phyloP scores from a whole-genome alignment of 1,140 invertebrate species.

The Micrasema longulum region DNA sequence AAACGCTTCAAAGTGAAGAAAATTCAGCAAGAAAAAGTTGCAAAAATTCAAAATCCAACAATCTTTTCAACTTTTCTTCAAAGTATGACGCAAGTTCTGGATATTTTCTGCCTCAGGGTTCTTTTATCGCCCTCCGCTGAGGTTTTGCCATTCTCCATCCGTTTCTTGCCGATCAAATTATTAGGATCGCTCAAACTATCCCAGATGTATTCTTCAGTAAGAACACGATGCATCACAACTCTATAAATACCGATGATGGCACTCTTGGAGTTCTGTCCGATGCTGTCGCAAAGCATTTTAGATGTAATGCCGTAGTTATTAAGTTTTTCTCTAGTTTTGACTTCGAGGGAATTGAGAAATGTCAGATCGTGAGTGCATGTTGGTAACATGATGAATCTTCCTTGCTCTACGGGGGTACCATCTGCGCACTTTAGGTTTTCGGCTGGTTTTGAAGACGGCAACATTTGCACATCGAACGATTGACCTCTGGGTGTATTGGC shows the following conservation, averaged over 20 bases:
- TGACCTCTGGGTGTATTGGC: constrained; percentile 57
- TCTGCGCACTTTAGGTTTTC: constrained; percentile 51
- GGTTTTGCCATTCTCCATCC: constrained; percentile 38
- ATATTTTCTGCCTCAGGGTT: constrained; percentile 50
- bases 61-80: constrained; percentile 20
- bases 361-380: constrained; percentile 61
- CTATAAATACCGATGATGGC: constrained; percentile 65
- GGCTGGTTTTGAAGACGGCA: constrained; percentile 57
- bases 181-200: constrained; percentile 53
- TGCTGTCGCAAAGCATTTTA: constrained; percentile 60
- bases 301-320: constrained; percentile 60
- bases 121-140: constrained; percentile 40
- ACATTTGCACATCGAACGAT: constrained; percentile 55
- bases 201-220: constrained; percentile 53
- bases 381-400: constrained; percentile 63
- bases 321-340: constrained; percentile 61
- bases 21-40: constrained; percentile 8
- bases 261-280: constrained; percentile 61
- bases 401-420: constrained; percentile 59
- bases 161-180: constrained; percentile 42
- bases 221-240: constrained; percentile 64
- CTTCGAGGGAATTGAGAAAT: constrained; percentile 59
- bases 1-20: constrained; percentile 16
- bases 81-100: constrained; percentile 49
- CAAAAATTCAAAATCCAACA: constrained; percentile 12